phyloP scores from a whole-genome alignment of 2,113 vertebrate genomes.

The Litocranius walleri region DNA sequence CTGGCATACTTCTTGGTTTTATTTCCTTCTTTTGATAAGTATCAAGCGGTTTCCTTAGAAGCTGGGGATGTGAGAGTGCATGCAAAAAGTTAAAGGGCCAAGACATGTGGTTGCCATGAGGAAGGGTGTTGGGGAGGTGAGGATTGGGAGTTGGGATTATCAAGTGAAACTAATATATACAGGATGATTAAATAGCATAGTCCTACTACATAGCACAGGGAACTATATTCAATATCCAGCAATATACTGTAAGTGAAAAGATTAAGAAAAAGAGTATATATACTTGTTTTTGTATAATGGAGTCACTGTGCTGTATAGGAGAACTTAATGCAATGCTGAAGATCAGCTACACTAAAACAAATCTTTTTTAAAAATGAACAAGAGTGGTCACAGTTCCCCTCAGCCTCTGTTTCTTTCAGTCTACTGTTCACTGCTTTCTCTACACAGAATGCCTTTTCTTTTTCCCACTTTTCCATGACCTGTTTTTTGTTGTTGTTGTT shows the following conservation, averaged over 20 bases:
- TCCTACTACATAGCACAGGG: neutral
- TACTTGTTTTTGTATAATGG: neutral
- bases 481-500: neutral
- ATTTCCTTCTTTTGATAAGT: neutral
- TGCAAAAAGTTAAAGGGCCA: neutral
- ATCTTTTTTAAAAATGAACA: neutral
- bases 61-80: neutral
- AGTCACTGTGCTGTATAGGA: neutral
- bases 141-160: neutral
- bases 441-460: neutral
- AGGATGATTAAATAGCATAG: neutral
- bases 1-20: neutral
- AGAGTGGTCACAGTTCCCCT: neutral
- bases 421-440: neutral
- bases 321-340: neutral
- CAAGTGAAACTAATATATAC: neutral
- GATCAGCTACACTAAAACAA: neutral
- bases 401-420: neutral
- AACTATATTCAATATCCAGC: neutral
- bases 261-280: neutral
- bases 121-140: neutral
- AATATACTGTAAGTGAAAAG: neutral
- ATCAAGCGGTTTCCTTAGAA: neutral
- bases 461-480: accelerated
- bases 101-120: neutral